Evolutionary conservation across 2,797 vertebrate genomes (phyloP).

Genomic region (Microchirus variegatus): DNA sequence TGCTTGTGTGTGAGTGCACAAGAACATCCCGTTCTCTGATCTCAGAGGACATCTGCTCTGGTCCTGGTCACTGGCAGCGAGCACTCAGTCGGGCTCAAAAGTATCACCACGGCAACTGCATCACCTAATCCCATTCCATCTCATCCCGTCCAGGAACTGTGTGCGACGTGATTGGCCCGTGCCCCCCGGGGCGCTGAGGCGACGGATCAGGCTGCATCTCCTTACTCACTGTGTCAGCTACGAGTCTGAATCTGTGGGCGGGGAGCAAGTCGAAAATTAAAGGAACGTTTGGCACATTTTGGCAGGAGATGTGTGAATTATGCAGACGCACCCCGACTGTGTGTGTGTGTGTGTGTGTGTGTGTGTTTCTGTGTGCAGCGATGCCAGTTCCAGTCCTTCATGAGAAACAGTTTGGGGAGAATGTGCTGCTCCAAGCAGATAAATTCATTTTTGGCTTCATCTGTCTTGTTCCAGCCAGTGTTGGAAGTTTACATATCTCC

Average conservation of each 20-base stretch:
- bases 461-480: constrained; percentile 1
- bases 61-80: constrained; percentile 75
- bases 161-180: constrained; percentile 68
- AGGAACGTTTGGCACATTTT: constrained; percentile 70
- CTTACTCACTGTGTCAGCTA: constrained; percentile 77
- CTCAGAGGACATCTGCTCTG: constrained; percentile 73
- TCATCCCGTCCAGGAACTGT: constrained; percentile 67
- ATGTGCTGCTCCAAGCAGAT: constrained; percentile 33
- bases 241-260: constrained; percentile 61
- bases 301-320: constrained; percentile 75
- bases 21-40: constrained; percentile 60
- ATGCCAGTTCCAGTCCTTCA: constrained; percentile 43
- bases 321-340: constrained; percentile 68
- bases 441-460: constrained; percentile 3
- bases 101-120: constrained; percentile 73
- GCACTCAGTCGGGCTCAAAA: constrained; percentile 67
- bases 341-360: constrained; percentile 46
- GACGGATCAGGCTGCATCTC: constrained; percentile 61
- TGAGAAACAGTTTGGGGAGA: constrained; percentile 28
- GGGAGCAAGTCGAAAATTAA: constrained; percentile 65
- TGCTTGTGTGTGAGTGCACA: neutral
- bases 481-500: constrained; percentile 1
- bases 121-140: constrained; percentile 69
- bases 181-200: constrained; percentile 60
- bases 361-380: constrained; percentile 27